Evolutionary conservation across 2,113 vertebrate genomes (phyloP), one percentile per base, ranked within the genome.

Genomic region (Dipodomys merriami): DNA sequence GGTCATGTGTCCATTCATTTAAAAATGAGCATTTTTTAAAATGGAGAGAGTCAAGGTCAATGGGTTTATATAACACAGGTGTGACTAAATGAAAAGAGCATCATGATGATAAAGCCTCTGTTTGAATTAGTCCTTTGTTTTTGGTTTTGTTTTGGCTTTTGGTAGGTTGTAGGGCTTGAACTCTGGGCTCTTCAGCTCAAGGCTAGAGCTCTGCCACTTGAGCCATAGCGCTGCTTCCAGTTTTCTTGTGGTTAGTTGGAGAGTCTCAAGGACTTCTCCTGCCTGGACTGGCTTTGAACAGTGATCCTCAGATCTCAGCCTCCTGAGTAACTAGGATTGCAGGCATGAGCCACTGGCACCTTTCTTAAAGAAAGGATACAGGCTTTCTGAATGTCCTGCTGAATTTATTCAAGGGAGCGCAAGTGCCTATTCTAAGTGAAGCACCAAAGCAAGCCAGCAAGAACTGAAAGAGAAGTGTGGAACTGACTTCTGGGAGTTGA

Each of bases 21-120:
- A 83, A 77, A 83, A 76, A 88, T 27, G 68, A 67, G 15, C 44
- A 35, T 72, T n/a, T 71, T 71, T 69, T 27, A 95, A 91, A 93
- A 82, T 67, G 64, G 77, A 76, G 23, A 84, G 57, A 83, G 19
- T 68, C 53, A 77, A 29, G n/a, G 73, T 39, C 33, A 76, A 7
- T 1, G n/a, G 86, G 25, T 72, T 86, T 68, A 46, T 5, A 29
- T 57, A 82, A 78, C 5, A 83, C 16, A 20, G 13, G 1, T 18
- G 8, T 74, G 76, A 30, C 35, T 85, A 83, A 62, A 25, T 76
- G 23, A 74, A 29, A 33, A 1, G 25, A 25, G 1, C 76, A 13
- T 62, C 7, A 46, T 84, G n/a, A 79, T 57, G 64, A 20, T 9
- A 57, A 53, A 25, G 12, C 62, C 11, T 39, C 71, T 64, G 22